Conservation (phyloP, 2,888 invertebrate species). For the Leptopilina myrica region DNA sequence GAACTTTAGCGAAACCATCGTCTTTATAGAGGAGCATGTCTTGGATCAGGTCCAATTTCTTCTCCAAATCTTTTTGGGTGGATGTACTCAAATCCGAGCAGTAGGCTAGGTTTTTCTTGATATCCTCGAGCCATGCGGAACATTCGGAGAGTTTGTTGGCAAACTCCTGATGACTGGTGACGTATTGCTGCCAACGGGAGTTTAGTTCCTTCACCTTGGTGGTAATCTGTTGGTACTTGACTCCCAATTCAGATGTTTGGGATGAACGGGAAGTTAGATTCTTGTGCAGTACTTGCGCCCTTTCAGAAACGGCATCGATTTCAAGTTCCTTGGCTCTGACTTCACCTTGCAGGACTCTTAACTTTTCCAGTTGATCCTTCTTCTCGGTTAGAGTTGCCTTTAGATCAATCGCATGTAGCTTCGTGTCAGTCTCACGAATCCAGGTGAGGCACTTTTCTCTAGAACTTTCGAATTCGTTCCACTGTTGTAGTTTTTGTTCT, state of each 20-base stretch:
- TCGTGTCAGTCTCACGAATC: conserved; percentile 92
- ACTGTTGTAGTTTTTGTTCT: conserved; percentile 90
- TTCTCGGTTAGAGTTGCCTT: conserved; percentile 90
- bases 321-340: conserved; percentile 93
- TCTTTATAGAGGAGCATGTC: conserved; percentile 94
- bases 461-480: conserved; percentile 93
- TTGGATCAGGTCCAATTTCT: conserved; percentile 89
- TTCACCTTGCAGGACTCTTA: conserved; percentile 90
- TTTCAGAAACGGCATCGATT: conserved; percentile 94
- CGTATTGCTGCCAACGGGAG: conserved; percentile 94
- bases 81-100: conserved; percentile 90
- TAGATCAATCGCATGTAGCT: conserved; percentile 91
- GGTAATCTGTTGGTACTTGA: conserved; percentile 93
- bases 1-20: conserved; percentile 91
- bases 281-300: conserved; percentile 90
- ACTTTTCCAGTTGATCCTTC: conserved; percentile 87
- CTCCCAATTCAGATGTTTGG: conserved; percentile 92
- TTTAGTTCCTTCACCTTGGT: conserved; percentile 94
- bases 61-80: conserved; percentile 91
- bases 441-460: conserved; percentile 91
- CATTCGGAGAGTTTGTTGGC: conserved; percentile 88
- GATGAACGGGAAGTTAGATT: conserved; percentile 86
- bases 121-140: conserved; percentile 89
- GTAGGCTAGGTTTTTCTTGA: conserved; percentile 90
- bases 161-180: conserved; percentile 91